phyloP scores from a whole-genome alignment of 1,140 invertebrate genomes.

The Brachionus koreanus region DNA sequence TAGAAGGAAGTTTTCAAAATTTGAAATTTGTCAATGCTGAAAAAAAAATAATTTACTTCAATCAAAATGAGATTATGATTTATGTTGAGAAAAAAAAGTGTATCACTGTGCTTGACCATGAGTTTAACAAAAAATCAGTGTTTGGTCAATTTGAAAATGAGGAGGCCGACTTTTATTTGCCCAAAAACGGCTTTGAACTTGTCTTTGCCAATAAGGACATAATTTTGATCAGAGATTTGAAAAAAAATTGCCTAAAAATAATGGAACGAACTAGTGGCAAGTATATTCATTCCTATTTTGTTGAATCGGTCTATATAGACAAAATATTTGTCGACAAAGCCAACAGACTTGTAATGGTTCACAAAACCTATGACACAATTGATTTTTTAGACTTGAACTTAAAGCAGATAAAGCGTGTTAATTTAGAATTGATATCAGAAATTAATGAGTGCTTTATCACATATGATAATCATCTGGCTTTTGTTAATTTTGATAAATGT shows the following conservation, averaged over 20 bases:
- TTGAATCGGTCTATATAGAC: not conserved
- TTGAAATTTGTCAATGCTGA: not conserved
- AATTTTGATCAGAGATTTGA: not conserved
- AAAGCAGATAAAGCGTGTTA: not conserved
- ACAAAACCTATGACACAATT: not conserved
- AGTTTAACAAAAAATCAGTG: not conserved
- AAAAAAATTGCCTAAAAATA: not conserved
- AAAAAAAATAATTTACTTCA: not conserved
- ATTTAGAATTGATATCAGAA: not conserved
- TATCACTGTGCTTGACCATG: not conserved
- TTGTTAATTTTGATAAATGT: conserved; percentile 1
- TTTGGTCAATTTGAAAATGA: not conserved
- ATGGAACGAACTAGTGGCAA: not conserved
- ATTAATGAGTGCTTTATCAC: not conserved
- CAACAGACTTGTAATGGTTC: not conserved
- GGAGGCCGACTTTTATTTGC: not conserved
- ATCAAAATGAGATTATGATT: not conserved
- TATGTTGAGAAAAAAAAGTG: not conserved
- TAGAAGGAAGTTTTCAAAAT: not conserved
- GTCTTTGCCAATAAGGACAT: not conserved
- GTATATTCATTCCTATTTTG: not conserved
- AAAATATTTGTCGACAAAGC: not conserved
- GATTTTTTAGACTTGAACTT: not conserved
- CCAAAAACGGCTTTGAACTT: not conserved
- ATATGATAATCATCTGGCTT: not conserved